Conservation (phyloP, 2,113 vertebrate species). For the Zosterops pallidus region DNA sequence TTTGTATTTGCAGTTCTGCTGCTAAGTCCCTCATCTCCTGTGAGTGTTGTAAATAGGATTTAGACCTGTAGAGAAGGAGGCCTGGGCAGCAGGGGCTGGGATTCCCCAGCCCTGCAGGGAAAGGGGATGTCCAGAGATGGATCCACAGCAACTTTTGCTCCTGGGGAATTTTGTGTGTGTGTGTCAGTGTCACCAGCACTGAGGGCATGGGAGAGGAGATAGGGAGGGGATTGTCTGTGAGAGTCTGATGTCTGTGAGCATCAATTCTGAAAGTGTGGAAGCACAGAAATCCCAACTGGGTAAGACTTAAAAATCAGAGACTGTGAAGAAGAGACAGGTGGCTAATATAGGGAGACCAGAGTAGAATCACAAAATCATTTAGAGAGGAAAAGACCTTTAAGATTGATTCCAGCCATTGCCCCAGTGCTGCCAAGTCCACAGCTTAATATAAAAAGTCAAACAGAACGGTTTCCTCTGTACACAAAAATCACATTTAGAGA, state of each 20-base stretch:
- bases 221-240: background rate
- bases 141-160: background rate
- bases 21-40: background rate
- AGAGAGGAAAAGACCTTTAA: background rate
- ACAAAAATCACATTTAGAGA: background rate
- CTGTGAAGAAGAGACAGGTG: background rate
- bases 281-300: rapidly evolving
- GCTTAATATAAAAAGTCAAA: background rate
- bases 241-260: background rate
- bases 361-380: background rate
- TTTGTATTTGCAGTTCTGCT: background rate
- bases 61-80: background rate
- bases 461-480: background rate
- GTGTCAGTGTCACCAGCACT: background rate
- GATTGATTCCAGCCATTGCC: background rate
- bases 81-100: background rate
- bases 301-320: background rate
- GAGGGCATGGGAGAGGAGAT: background rate
- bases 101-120: background rate
- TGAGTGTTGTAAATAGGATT: background rate
- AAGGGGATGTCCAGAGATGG: too few species aligned
- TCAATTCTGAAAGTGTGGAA: background rate
- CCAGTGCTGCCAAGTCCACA: background rate
- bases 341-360: background rate
- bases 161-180: rapidly evolving